Conservation (phyloP, 2,113 vertebrate species). For the Neolamprologus ventralis region DNA sequence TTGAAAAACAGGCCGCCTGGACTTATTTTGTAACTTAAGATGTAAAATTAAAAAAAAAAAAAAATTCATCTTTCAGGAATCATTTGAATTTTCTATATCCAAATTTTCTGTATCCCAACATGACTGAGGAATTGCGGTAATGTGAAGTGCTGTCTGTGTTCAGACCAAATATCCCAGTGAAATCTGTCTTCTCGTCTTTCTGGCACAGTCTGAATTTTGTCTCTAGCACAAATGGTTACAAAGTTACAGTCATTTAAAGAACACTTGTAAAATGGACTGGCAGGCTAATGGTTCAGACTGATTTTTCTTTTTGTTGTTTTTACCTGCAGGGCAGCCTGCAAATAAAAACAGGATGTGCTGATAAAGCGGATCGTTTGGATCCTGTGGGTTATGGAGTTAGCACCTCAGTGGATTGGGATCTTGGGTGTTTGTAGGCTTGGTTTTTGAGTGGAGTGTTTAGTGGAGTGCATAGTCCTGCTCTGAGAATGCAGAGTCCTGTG, state of each 20-base stretch:
- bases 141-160: background rate
- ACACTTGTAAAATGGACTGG: background rate
- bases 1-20: accelerated
- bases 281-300: background rate
- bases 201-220: background rate
- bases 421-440: background rate
- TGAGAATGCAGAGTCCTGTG: background rate
- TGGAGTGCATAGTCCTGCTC: background rate
- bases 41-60: background rate
- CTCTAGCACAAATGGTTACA: background rate
- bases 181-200: background rate
- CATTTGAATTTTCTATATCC: background rate
- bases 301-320: background rate
- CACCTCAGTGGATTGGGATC: background rate
- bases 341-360: background rate
- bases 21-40: background rate
- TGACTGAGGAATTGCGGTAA: background rate
- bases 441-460: background rate
- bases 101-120: background rate
- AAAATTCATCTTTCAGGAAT: background rate
- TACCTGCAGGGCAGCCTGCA: background rate
- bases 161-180: background rate
- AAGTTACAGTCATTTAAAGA: background rate
- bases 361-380: background rate
- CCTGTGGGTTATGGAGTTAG: background rate